Conservation (phyloP, 1,140 invertebrate genomes). For the Caerostris darwini region DNA sequence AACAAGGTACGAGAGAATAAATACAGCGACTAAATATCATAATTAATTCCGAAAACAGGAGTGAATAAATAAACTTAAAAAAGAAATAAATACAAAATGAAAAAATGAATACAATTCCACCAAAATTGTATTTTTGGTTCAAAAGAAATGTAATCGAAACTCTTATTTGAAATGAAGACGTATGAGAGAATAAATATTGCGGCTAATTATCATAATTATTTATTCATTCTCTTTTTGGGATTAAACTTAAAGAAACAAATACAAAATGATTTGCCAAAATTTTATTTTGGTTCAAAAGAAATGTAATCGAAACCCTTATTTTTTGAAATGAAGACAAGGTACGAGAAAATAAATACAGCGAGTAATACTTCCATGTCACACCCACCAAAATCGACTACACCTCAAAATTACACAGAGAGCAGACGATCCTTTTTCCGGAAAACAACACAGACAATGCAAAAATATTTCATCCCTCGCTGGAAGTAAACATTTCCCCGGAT, state of each 20-base stretch:
- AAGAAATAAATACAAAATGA: too few relatives aligned
- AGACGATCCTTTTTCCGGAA: neutral
- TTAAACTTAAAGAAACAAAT: too few relatives aligned
- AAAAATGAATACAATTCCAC: too few relatives aligned
- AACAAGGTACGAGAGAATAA: neutral
- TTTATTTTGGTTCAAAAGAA: neutral
- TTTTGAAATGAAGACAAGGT: too few relatives aligned
- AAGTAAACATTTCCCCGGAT: conserved; percentile 55
- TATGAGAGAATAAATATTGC: neutral
- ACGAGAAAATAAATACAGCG: neutral
- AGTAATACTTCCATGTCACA: neutral
- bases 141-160: neutral
- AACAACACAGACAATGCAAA: conserved; percentile 35
- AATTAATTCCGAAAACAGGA: too few relatives aligned
- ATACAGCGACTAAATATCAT: neutral
- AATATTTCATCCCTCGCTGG: conserved; percentile 20
- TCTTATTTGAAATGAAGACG: too few relatives aligned
- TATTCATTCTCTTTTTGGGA: too few relatives aligned
- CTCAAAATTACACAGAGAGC: conserved; percentile 18
- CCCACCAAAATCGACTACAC: conserved; percentile 25
- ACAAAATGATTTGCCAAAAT: too few relatives aligned
- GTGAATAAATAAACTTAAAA: too few relatives aligned
- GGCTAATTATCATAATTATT: neutral
- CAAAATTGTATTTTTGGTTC: neutral
- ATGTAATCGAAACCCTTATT: neutral